Conservation (phyloP, 2,113 vertebrate species). For the Cynopterus brachyotis region DNA sequence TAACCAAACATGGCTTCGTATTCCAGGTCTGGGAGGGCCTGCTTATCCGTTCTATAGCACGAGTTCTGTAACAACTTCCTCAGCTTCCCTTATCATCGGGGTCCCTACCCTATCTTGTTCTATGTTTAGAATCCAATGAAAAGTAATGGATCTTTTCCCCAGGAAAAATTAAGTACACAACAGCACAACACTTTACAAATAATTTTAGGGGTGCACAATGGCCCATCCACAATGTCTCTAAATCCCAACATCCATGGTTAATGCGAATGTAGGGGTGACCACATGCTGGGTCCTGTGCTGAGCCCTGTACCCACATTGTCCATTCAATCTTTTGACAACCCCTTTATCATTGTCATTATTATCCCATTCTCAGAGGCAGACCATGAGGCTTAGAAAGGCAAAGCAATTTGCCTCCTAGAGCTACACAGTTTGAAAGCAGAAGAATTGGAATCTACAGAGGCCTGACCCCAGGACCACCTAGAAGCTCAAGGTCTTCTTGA, state of each 20-base stretch:
- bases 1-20: background rate
- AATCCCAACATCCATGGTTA: background rate
- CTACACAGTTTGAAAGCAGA: background rate
- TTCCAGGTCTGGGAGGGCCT: background rate
- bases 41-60: background rate
- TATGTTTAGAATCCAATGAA: background rate
- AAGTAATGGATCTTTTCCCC: background rate
- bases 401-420: background rate
- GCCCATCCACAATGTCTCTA: background rate
- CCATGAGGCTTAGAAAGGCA: background rate
- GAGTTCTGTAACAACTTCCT: background rate
- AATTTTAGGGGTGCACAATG: background rate
- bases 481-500: background rate
- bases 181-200: background rate
- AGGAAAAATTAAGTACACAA: background rate
- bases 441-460: background rate
- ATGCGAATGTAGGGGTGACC: background rate
- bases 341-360: background rate
- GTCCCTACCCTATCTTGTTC: background rate
- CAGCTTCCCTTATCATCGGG: background rate
- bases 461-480: background rate
- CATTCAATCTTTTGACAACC: background rate
- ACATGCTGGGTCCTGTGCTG: background rate
- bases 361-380: background rate
- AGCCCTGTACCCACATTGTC: background rate